Base-by-base conservation (phyloP, 64 coral and sea anemone genomes). In the Montipora efflorescens region DNA sequence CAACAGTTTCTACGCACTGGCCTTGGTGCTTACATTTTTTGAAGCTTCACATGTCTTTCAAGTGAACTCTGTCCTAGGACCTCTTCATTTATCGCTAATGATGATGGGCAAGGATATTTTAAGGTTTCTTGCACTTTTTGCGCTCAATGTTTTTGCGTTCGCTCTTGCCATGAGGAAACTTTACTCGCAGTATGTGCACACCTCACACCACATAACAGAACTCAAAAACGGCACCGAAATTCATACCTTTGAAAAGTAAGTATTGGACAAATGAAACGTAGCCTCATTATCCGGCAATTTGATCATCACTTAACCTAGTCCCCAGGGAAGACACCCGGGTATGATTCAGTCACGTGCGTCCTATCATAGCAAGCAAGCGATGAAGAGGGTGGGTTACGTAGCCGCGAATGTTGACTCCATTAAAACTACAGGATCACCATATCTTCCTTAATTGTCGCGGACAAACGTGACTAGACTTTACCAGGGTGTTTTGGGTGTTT, bases 1-100 rank as follows among this genome's bases (percentile, higher is more conserved):
- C 1, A 83, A 93, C 71, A 89, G 94, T 77, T 96, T 96, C 78
- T 96, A 92, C 71, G 69, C 94, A 45, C 59, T 96, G 12, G 90
- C 83, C 0, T 43, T 92, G 12, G 70, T 96, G 43, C 48, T 89
- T 15, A 83, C 84, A 46, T 96, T 96, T 61, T 28, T 96, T 52
- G 90, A 96, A 48, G 77, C 85, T 1, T 92, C 90, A 0, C 74
- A 70, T 21, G 16, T 80, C 15, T 82, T 96, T 16, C 90, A 92
- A 14, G 94, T 95, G 19, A 89, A 91, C 47, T 82, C 90, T 19
- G 76, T 78, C 0, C 15, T 95, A 1, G 94, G 94, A 3, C 94
- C 94, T 14, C 61, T 95, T 47, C 94, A 95, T 73, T 77, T 95
- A 47, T 95, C 94, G 12, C 67, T 95, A 16, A 83, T 92, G 55